These are phyloP conservation scores for Amphimallon solstitiale DNA, from an alignment of 2,888 invertebrate genomes.

Conservation along the genomic window DNA sequence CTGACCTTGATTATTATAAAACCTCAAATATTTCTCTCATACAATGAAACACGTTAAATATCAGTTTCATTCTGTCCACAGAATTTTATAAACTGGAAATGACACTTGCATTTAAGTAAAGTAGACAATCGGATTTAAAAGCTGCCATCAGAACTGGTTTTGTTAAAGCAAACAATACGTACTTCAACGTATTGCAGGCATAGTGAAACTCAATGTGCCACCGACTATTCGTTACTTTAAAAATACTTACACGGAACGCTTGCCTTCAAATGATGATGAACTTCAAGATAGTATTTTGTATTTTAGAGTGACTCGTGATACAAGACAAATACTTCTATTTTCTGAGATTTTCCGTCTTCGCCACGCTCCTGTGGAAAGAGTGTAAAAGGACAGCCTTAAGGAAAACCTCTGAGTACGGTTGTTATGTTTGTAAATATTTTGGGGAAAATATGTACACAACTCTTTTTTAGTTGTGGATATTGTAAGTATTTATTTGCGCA, in stretches of 20 bases:
- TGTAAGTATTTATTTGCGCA: too few relatives aligned
- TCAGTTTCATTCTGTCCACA: too few relatives aligned
- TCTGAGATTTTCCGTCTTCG: not conserved
- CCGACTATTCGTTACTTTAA: slow-evolving; percentile 22
- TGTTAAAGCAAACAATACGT: slow-evolving; percentile 12
- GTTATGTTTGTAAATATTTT: not conserved
- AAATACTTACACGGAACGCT: slow-evolving; percentile 13
- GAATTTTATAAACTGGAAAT: not conserved
- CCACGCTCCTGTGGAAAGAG: too few relatives aligned
- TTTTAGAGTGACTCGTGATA: not conserved
- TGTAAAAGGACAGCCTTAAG: not conserved
- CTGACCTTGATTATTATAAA: too few relatives aligned
- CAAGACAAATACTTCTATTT: slow-evolving; percentile 16
- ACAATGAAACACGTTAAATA: too few relatives aligned
- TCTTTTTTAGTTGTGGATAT: too few relatives aligned
- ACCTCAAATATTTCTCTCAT: too few relatives aligned
- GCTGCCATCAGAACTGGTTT: slow-evolving; percentile 10
- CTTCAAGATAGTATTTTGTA: slow-evolving; percentile 5
- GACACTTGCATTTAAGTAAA: not conserved
- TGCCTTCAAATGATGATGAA: slow-evolving; percentile 16
- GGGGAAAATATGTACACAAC: too few relatives aligned
- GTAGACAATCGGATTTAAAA: slow-evolving; percentile 20
- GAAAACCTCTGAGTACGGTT: not conserved
- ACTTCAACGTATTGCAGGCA: slow-evolving; percentile 7
- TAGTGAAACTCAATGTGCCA: not conserved